Evolutionary conservation across 2,113 vertebrate species (phyloP).

Genomic region (Furnarius figulus): DNA sequence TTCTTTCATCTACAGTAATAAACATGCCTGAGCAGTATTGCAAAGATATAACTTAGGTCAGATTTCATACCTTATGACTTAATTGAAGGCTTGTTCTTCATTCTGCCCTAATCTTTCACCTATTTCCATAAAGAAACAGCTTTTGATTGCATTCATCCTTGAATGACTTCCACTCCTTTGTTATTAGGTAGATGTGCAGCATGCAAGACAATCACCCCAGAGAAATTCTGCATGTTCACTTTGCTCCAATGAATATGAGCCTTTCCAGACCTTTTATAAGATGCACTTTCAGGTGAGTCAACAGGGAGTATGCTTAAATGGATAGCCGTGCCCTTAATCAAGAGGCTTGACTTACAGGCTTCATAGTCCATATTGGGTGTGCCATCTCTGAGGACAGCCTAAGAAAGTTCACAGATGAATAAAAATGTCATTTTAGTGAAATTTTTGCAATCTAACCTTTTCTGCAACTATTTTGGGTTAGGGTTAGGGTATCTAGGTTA

Average conservation of each 20-base stretch:
- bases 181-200: background rate
- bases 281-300: slow-evolving; percentile 48
- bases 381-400: background rate
- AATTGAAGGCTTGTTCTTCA: background rate
- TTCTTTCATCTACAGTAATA: background rate
- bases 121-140: background rate
- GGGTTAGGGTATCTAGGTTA: background rate
- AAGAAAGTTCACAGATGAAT: background rate
- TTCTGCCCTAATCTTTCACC: background rate
- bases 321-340: background rate
- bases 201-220: background rate
- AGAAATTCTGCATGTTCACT: background rate
- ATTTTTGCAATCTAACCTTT: background rate
- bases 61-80: background rate
- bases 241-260: background rate
- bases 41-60: background rate
- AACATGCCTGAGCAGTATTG: background rate
- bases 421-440: background rate
- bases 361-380: background rate
- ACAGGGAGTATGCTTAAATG: slow-evolving; percentile 35
- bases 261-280: background rate
- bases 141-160: slow-evolving; percentile 2
- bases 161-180: slow-evolving; percentile 19
- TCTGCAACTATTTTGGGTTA: too few relatives aligned
- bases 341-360: background rate